Conservation (phyloP, 2,888 invertebrate species). For the Xanthia togata region DNA sequence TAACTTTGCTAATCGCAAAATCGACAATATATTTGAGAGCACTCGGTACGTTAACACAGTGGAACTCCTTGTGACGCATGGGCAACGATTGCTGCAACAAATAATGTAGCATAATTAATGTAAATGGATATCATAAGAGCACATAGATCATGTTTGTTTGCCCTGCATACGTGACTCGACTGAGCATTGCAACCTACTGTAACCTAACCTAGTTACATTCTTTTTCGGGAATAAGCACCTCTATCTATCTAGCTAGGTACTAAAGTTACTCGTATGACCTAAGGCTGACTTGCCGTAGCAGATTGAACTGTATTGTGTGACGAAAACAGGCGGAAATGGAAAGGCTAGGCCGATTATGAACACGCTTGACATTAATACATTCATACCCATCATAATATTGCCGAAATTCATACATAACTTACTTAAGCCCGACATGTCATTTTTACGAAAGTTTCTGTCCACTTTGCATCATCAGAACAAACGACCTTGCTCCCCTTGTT, state of each 20-base stretch:
- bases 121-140: constrained; percentile 42
- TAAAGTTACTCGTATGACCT: constrained; percentile 2
- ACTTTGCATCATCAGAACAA: constrained; percentile 44
- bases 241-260: background rate
- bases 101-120: constrained; percentile 45
- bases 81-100: constrained; percentile 93
- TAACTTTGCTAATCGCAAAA: constrained; percentile 92
- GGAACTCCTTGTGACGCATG: constrained; percentile 94
- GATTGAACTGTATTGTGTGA: constrained; percentile 1
- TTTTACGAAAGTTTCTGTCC: constrained; percentile 37
- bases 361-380: constrained; percentile 44
- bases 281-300: background rate
- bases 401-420: constrained; percentile 32
- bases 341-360: constrained; percentile 14
- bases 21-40: constrained; percentile 94
- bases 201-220: constrained; percentile 17
- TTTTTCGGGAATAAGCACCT: background rate
- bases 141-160: constrained; percentile 54
- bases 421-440: constrained; percentile 30
- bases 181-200: constrained; percentile 13
- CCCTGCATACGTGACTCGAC: constrained; percentile 54
- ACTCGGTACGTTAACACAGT: constrained; percentile 93
- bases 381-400: constrained; percentile 16
- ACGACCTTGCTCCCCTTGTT: constrained; percentile 35
- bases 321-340: constrained; percentile 18